Evolutionary conservation across 2,888 invertebrate species (phyloP).

Genomic region (Micoletzkya japonica): DNA sequence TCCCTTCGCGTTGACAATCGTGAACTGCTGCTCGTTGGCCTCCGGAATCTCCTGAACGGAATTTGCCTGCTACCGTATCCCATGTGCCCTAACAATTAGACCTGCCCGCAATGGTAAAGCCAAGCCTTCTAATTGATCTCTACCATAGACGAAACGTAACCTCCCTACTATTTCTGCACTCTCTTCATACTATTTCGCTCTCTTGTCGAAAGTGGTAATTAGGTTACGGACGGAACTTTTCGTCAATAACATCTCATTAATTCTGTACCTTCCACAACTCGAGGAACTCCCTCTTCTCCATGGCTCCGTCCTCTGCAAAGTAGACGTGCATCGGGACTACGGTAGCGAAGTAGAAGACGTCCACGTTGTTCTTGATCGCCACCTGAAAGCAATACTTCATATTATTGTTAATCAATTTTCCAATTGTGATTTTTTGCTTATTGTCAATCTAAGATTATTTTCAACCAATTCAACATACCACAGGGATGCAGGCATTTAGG

Average conservation of each 20-base stretch:
- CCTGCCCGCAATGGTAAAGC: no score
- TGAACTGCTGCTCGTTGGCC: conserved; percentile 93
- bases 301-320: conserved; percentile 92
- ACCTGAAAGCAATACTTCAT: conserved; percentile 72
- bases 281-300: conserved; percentile 94
- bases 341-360: conserved; percentile 95
- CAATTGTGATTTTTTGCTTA: not conserved
- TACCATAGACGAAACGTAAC: no score
- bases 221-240: no score
- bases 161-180: no score
- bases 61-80: not conserved
- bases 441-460: not conserved
- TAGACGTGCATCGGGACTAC: conserved; percentile 87
- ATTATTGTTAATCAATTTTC: not conserved
- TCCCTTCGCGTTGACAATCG: conserved; percentile 74
- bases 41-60: conserved; percentile 81
- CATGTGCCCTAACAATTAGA: no score
- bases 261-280: conserved; percentile 83
- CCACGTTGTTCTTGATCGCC: conserved; percentile 96
- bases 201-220: no score
- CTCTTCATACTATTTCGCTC: no score
- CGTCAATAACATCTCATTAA: no score
- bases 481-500: no score
- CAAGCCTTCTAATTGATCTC: no score
- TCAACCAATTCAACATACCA: no score